These are phyloP conservation scores for Tineola bisselliella DNA, from an alignment of 2,888 invertebrate species.

Conservation along the genomic window DNA sequence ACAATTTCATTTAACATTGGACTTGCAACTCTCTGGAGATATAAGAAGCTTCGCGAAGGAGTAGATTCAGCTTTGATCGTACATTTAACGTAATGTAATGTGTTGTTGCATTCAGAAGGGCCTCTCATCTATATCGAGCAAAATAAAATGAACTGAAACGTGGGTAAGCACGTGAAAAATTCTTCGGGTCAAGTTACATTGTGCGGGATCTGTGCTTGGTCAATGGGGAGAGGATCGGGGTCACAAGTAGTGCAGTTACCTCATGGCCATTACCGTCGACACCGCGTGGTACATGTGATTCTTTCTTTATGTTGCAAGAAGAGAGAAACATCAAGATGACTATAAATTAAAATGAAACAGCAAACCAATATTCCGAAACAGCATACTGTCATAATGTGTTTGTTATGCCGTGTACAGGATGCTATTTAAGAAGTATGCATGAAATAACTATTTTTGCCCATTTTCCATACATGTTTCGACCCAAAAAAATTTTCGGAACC, in stretches of 20 bases:
- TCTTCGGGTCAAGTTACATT: not conserved
- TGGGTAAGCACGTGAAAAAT: not conserved
- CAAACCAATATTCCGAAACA: not conserved
- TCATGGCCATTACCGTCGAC: conserved; percentile 92
- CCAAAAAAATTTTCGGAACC: too few relatives aligned
- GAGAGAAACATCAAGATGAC: conserved; percentile 66
- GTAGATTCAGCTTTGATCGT: not conserved
- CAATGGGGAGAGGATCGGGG: conserved; percentile 28
- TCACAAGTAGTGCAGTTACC: conserved; percentile 71
- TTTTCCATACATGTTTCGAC: too few relatives aligned
- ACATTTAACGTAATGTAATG: not conserved
- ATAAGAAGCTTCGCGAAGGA: too few relatives aligned
- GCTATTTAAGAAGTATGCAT: not conserved
- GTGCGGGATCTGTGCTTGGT: not conserved
- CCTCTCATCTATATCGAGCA: not conserved
- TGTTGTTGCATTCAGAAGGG: not conserved
- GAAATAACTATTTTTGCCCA: not conserved
- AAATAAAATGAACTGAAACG: not conserved
- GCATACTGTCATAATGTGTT: not conserved
- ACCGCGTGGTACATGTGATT: conserved; percentile 97
- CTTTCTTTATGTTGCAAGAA: conserved; percentile 75
- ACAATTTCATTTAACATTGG: too few relatives aligned
- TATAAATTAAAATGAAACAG: conserved; percentile 27
- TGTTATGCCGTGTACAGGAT: not conserved
- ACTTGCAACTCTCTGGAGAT: not conserved